A percentile compares a stretch with the other conserved stretches of the same genome.
phyloP scores from a whole-genome alignment of 2,888 invertebrate species.

The Luffia ferchaultella region DNA sequence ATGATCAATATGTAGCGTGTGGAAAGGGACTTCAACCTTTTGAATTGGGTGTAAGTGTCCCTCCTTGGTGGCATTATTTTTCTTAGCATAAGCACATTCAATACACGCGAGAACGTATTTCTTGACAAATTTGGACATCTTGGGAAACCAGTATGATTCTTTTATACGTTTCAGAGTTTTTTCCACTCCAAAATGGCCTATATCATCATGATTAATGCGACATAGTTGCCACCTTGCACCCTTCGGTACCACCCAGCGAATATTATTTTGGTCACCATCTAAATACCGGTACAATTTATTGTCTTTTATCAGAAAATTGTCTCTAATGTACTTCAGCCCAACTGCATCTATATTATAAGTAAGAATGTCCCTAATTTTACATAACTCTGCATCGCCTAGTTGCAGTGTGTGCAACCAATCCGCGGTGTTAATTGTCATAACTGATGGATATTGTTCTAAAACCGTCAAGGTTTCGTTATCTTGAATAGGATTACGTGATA shows the following conservation, averaged over 20 bases:
- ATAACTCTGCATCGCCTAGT: conserved; percentile 13
- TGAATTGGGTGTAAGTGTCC: conserved; percentile 33
- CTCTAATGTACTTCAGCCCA: conserved; percentile 11
- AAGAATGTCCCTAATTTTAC: conserved; percentile 11
- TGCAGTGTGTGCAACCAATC: conserved; percentile 16
- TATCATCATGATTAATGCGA: conserved; percentile 29
- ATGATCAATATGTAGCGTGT: conserved; percentile 38
- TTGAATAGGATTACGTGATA: conserved; percentile 6
- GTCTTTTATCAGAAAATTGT: conserved; percentile 15
- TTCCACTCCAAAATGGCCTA: conserved; percentile 29
- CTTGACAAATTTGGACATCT: conserved; percentile 28
- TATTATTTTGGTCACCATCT: conserved; percentile 8
- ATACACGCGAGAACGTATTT: conserved; percentile 34
- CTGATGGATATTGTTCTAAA: conserved; percentile 1
- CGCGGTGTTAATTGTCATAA: conserved; percentile 9
- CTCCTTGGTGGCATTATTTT: conserved; percentile 17
- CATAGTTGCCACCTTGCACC: conserved; percentile 22
- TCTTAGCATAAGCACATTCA: conserved; percentile 30
- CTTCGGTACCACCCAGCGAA: conserved; percentile 25
- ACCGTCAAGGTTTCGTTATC: not conserved
- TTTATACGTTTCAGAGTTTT: conserved; percentile 24
- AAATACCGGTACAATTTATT: conserved; percentile 13
- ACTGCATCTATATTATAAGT: conserved; percentile 9
- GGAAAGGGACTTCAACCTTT: conserved; percentile 31
- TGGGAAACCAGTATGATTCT: conserved; percentile 33